These are phyloP conservation scores for Hypselothyrea guttata DNA, from an alignment of 2,888 invertebrate species.

Conservation along the genomic window DNA sequence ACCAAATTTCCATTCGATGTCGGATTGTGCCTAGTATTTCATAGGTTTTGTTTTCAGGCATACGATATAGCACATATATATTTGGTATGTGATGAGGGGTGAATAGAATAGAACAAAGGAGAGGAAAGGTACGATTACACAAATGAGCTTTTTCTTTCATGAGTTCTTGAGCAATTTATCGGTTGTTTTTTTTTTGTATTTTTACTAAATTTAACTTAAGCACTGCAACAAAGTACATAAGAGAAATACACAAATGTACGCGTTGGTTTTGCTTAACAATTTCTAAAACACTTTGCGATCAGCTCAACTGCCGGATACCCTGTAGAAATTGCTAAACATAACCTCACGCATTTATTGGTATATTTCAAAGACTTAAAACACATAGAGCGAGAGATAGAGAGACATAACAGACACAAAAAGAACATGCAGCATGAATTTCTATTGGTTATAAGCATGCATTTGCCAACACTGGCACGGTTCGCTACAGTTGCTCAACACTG, in stretches of 20 bases:
- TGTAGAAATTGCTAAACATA: conserved; percentile 61
- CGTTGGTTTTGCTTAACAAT: conserved; percentile 62
- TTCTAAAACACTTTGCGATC: conserved; percentile 9
- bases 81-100: conserved; percentile 28
- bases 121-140: conserved; percentile 58
- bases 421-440: conserved; percentile 59
- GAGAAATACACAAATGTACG: conserved; percentile 65
- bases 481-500: conserved; percentile 58
- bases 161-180: conserved; percentile 36
- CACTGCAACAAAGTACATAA: conserved; percentile 58
- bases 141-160: conserved; percentile 52
- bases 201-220: conserved; percentile 60
- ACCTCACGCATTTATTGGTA: conserved; percentile 65
- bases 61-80: neutral
- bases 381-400: conserved; percentile 26
- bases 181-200: conserved; percentile 25
- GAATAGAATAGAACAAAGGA: conserved; percentile 61
- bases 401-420: conserved; percentile 40
- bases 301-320: conserved; percentile 8
- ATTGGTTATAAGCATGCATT: conserved; percentile 64
- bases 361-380: conserved; percentile 52
- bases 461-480: conserved; percentile 45
- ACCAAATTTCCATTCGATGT: conserved; percentile 99
- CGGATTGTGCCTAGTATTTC: conserved; percentile 94
- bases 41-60: conserved; percentile 64